These are phyloP conservation scores for Varecia variegata DNA, from an alignment of 2,797 vertebrate genomes.

Conservation along the genomic window DNA sequence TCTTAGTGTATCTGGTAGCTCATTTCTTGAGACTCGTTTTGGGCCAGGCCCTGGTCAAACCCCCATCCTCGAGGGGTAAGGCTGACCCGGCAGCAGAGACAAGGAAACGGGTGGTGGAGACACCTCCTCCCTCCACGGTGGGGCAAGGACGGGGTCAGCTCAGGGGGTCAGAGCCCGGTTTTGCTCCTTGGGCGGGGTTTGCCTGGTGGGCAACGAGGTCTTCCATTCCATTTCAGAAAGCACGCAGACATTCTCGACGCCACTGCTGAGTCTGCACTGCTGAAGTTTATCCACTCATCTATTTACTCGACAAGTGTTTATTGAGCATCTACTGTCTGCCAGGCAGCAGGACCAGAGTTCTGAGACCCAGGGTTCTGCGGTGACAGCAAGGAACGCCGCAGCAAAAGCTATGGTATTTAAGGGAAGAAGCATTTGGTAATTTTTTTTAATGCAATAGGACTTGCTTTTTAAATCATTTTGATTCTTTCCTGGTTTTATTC, in stretches of 20 bases:
- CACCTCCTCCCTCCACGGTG: too few relatives aligned
- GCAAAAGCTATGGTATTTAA: fast-evolving
- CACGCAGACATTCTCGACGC: neutral
- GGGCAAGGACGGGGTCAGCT: fast-evolving
- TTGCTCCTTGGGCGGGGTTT: neutral
- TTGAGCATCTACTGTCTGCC: fast-evolving
- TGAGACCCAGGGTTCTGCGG: neutral
- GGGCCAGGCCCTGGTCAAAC: neutral
- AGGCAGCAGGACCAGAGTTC: fast-evolving
- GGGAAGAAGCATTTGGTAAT: neutral
- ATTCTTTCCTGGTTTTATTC: neutral
- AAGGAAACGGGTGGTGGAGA: too few relatives aligned
- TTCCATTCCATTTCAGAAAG: neutral
- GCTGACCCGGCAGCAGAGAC: neutral
- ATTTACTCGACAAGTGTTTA: fast-evolving
- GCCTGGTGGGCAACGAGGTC: neutral
- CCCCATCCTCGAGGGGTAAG: neutral
- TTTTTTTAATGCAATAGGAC: neutral
- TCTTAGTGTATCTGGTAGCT: fast-evolving
- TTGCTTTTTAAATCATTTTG: neutral
- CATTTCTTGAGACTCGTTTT: neutral
- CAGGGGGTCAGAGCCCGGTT: fast-evolving
- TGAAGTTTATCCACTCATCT: too few relatives aligned
- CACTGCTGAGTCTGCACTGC: fast-evolving
- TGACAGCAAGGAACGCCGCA: fast-evolving